These are phyloP conservation scores for Hydropsyche tenuis DNA, from an alignment of 1,140 invertebrate genomes.

Conservation along the genomic window DNA sequence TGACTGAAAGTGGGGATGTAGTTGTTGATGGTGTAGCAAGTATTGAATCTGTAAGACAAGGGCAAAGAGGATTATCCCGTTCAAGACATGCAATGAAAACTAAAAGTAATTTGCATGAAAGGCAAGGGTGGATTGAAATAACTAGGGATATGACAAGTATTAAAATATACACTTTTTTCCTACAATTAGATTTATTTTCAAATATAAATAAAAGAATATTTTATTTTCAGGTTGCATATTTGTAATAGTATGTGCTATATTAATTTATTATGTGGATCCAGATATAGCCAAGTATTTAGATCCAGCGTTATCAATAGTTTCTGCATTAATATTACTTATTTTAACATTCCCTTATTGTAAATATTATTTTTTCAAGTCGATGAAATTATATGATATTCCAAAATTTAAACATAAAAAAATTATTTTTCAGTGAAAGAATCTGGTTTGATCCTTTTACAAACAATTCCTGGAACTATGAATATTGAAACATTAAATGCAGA, in stretches of 20 bases:
- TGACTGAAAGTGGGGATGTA: conserved; percentile 70
- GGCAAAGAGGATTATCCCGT: conserved; percentile 60
- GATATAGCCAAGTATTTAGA: conserved; percentile 74
- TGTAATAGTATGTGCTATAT: conserved; percentile 70
- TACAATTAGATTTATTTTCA: not conserved
- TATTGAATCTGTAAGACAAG: conserved; percentile 58
- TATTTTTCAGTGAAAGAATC: conserved; percentile 78
- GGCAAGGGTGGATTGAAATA: conserved; percentile 64
- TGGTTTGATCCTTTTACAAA: conserved; percentile 78
- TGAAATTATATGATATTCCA: not conserved
- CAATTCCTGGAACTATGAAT: conserved; percentile 80
- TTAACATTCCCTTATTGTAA: conserved; percentile 78
- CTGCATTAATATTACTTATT: conserved; percentile 67
- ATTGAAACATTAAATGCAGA: conserved; percentile 71
- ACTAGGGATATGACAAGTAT: conserved; percentile 67
- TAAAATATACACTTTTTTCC: conserved; percentile 9
- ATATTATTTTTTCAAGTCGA: not conserved
- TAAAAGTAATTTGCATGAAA: conserved; percentile 54
- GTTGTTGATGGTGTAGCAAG: conserved; percentile 66
- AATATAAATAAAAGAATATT: not conserved
- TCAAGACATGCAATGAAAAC: conserved; percentile 47
- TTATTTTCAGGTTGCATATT: conserved; percentile 66
- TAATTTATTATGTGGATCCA: conserved; percentile 69
- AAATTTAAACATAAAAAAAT: no score
- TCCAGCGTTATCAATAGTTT: conserved; percentile 72